Conservation (phyloP, 2,888 invertebrate species). For the Drosophila cognata region DNA sequence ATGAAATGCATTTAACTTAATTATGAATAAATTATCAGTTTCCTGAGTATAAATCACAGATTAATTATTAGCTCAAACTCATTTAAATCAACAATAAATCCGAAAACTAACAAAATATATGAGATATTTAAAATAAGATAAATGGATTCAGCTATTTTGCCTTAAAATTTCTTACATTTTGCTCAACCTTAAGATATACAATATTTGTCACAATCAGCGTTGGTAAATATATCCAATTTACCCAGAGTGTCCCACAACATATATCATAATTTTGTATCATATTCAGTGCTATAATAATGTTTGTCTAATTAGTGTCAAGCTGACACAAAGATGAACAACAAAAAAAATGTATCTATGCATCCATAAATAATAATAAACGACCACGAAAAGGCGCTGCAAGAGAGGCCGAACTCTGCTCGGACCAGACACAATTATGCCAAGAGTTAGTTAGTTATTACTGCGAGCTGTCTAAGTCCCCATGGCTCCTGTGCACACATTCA, state of each 20-base stretch:
- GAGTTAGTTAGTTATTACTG: slow-evolving; percentile 68
- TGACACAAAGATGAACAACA: slow-evolving; percentile 5
- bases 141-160: not conserved
- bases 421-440: slow-evolving; percentile 52
- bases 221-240: not conserved
- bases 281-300: slow-evolving; percentile 10
- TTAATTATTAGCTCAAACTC: not conserved
- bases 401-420: slow-evolving; percentile 1
- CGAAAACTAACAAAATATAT: too few species aligned
- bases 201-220: not conserved
- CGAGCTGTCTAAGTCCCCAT: slow-evolving; percentile 36
- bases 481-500: slow-evolving; percentile 49
- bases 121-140: not conserved
- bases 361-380: slow-evolving; percentile 67
- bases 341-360: slow-evolving; percentile 11
- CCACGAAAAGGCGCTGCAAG: slow-evolving; percentile 15
- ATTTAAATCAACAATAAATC: not conserved
- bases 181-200: not conserved
- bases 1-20: not conserved
- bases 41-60: not conserved
- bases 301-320: slow-evolving; percentile 36
- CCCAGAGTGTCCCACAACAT: not conserved
- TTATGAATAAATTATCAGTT: not conserved
- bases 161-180: not conserved
- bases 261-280: not conserved